Conservation (phyloP, 2,888 invertebrate genomes). For the Axea sp. region DNA sequence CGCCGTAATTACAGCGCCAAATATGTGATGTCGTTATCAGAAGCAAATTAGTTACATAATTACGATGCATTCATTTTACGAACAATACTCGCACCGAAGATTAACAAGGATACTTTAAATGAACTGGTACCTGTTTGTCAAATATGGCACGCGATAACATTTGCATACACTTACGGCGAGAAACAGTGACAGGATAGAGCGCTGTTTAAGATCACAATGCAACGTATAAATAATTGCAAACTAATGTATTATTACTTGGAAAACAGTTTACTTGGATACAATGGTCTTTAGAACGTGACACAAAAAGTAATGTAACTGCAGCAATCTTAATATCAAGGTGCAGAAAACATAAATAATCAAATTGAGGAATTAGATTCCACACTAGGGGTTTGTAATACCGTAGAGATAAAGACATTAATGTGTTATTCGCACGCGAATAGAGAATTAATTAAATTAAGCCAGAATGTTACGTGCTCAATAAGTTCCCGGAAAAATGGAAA, state of each 20-base stretch:
- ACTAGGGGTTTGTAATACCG: not conserved
- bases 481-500: not conserved
- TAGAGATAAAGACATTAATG: conserved; percentile 8
- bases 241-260: conserved; percentile 24
- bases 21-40: conserved; percentile 60
- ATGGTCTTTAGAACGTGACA: not conserved
- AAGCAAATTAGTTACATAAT: conserved; percentile 63
- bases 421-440: conserved; percentile 8
- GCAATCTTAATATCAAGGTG: not conserved
- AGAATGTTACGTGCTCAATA: not conserved
- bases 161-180: conserved; percentile 44
- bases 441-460: conserved; percentile 10
- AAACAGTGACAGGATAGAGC: conserved; percentile 47
- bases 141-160: conserved; percentile 57
- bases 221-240: conserved; percentile 43
- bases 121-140: conserved; percentile 54
- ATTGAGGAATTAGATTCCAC: conserved; percentile 4
- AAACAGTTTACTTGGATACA: conserved; percentile 5
- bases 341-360: not conserved
- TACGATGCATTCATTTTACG: conserved; percentile 48
- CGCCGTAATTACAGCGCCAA: conserved; percentile 57
- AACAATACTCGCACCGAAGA: conserved; percentile 54
- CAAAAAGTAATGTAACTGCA: not conserved
- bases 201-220: conserved; percentile 13
- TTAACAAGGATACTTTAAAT: conserved; percentile 55